Evolutionary conservation across 2,797 vertebrate species (phyloP).

Genomic region (Hippoglossus hippoglossus): DNA sequence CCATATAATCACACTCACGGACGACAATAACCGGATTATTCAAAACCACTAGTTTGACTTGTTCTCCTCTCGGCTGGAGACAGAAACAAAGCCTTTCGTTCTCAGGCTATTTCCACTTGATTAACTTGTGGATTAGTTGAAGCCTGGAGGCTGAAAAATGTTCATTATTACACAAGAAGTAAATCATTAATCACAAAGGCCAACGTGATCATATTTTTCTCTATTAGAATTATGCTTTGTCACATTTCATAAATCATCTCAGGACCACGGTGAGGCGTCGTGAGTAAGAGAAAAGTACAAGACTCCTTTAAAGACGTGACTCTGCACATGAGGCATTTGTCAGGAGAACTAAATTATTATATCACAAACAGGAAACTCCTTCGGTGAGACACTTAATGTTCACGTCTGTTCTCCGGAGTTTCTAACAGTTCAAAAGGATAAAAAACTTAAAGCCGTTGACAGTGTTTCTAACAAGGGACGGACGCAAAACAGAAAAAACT

Average conservation of each 20-base stretch:
- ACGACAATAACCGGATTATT: neutral
- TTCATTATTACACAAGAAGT: conserved; percentile 51
- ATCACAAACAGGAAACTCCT: too few species aligned
- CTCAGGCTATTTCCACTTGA: conserved; percentile 29
- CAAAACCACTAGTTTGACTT: too few species aligned
- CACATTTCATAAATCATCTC: conserved; percentile 38
- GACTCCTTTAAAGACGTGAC: too few species aligned
- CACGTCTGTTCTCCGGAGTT: too few species aligned
- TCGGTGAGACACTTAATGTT: too few species aligned
- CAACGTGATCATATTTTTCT: conserved; percentile 21
- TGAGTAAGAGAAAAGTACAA: too few species aligned
- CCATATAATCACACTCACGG: neutral
- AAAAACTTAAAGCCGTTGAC: too few species aligned
- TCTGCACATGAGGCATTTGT: too few species aligned
- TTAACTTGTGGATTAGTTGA: conserved; percentile 31
- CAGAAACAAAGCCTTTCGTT: neutral
- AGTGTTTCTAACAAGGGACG: too few species aligned
- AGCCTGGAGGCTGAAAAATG: conserved; percentile 39
- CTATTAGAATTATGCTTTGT: conserved; percentile 34
- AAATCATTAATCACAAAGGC: conserved; percentile 42
- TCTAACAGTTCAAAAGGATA: too few species aligned
- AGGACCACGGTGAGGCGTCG: neutral
- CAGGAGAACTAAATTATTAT: too few species aligned
- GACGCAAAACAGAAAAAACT: too few species aligned
- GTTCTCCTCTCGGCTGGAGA: neutral